phyloP scores from a whole-genome alignment of 2,797 vertebrate species.

The Coreius guichenoti region DNA sequence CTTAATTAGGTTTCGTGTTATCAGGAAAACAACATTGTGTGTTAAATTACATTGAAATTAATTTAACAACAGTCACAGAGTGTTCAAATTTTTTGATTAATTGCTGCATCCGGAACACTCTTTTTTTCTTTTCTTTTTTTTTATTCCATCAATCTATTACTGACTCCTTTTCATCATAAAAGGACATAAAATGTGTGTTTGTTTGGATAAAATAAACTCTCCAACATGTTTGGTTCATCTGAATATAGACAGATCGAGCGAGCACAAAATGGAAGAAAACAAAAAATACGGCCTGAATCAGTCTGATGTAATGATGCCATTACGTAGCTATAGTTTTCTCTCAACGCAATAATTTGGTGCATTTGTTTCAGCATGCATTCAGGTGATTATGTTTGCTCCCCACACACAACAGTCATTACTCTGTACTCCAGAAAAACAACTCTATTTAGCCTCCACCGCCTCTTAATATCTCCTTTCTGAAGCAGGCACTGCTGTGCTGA shows the following conservation, averaged over 20 bases:
- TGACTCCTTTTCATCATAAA: not conserved
- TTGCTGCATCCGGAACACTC: not conserved
- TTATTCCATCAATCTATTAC: not conserved
- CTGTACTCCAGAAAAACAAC: constrained; percentile 48
- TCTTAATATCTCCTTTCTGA: constrained; percentile 45
- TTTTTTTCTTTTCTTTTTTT: not conserved
- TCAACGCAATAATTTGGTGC: constrained; percentile 38
- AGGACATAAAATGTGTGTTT: not conserved
- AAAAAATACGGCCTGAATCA: constrained; percentile 28
- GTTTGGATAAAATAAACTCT: constrained; percentile 2
- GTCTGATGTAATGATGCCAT: constrained; percentile 41
- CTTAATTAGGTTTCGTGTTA: constrained; percentile 28
- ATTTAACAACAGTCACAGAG: constrained; percentile 18
- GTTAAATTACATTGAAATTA: constrained; percentile 28
- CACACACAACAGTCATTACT: constrained; percentile 54
- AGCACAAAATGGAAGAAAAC: not conserved
- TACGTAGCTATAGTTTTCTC: constrained; percentile 28
- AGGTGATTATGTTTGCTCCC: constrained; percentile 54
- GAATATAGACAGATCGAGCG: constrained; percentile 13
- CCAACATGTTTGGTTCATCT: constrained; percentile 10
- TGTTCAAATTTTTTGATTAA: not conserved
- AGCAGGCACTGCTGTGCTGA: constrained; percentile 34
- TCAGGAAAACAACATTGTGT: constrained; percentile 35
- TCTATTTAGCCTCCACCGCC: constrained; percentile 33
- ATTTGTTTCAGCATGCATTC: constrained; percentile 45